A percentile compares a stretch with the other conserved stretches of the same genome.
Conservation (phyloP, 2,113 vertebrate species). For the Saguinus imperator region DNA sequence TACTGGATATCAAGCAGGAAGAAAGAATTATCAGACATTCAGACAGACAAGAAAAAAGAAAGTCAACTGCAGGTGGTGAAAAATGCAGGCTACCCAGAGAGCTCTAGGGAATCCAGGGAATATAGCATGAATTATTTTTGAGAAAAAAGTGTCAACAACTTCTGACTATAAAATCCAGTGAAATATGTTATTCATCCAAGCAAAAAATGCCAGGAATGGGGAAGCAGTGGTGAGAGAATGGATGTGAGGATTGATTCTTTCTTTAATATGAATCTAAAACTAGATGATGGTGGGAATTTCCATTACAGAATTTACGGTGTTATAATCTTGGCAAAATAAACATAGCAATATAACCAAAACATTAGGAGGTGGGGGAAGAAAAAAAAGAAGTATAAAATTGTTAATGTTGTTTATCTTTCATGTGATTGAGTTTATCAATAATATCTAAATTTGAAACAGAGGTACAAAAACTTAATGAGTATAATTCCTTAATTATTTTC, state of each 20-base stretch:
- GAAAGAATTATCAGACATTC: neutral
- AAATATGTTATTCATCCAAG: neutral
- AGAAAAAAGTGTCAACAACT: neutral
- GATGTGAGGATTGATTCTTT: neutral
- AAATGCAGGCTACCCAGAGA: neutral
- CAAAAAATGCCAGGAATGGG: neutral
- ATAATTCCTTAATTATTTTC: neutral
- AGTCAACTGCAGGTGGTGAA: neutral
- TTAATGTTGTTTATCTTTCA: neutral
- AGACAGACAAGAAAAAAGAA: neutral
- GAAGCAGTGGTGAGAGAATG: neutral
- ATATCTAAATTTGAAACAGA: neutral
- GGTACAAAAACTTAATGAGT: neutral
- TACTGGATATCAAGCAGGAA: neutral
- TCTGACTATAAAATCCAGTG: neutral
- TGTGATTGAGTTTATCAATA: neutral
- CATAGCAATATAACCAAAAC: neutral
- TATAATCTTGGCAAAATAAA: neutral
- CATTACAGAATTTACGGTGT: neutral
- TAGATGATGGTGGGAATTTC: slow-evolving; percentile 11
- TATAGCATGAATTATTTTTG: neutral
- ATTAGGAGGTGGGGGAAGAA: neutral
- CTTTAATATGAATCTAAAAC: neutral
- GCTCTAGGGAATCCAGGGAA: neutral
- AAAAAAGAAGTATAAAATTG: neutral